Conservation (phyloP, 2,888 invertebrate species). For the Coleophora flavipennella region DNA sequence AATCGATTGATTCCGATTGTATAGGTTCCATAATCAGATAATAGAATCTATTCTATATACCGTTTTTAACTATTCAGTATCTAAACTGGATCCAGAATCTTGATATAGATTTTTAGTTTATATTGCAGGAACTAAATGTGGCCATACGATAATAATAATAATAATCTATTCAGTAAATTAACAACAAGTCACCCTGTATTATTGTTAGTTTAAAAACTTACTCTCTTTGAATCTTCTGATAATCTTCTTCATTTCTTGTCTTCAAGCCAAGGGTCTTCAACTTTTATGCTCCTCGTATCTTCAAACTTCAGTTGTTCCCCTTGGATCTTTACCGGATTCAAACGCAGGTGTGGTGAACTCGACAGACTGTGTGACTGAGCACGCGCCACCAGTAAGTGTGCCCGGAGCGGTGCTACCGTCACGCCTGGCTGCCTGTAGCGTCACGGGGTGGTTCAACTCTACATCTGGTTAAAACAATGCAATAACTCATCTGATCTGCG, state of each 20-base stretch:
- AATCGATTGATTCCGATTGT: too few relatives aligned
- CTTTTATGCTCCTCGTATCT: too few relatives aligned
- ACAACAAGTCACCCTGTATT: not conserved
- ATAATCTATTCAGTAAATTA: too few relatives aligned
- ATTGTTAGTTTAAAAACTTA: constrained; percentile 28
- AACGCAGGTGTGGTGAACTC: constrained; percentile 17
- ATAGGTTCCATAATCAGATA: too few relatives aligned
- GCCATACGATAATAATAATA: too few relatives aligned
- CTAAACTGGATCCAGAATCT: too few relatives aligned
- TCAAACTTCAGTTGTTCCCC: too few relatives aligned
- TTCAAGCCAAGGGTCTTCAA: constrained; percentile 4
- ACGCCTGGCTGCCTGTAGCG: constrained; percentile 42
- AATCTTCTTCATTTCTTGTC: constrained; percentile 44
- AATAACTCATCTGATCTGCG: not conserved
- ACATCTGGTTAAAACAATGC: constrained; percentile 14
- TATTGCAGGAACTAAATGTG: too few relatives aligned
- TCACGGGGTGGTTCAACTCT: constrained; percentile 54
- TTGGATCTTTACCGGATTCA: not conserved
- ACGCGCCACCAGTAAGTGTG: constrained; percentile 48
- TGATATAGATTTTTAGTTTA: too few relatives aligned
- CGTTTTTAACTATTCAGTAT: too few relatives aligned
- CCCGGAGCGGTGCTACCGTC: constrained; percentile 26
- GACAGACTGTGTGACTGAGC: constrained; percentile 32
- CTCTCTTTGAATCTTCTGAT: constrained; percentile 47
- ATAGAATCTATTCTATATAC: too few relatives aligned